A percentile compares a stretch with the other conserved stretches of the same genome.
Evolutionary conservation across 2,888 invertebrate genomes (phyloP).

Genomic region (Himalopsyche anomala): DNA sequence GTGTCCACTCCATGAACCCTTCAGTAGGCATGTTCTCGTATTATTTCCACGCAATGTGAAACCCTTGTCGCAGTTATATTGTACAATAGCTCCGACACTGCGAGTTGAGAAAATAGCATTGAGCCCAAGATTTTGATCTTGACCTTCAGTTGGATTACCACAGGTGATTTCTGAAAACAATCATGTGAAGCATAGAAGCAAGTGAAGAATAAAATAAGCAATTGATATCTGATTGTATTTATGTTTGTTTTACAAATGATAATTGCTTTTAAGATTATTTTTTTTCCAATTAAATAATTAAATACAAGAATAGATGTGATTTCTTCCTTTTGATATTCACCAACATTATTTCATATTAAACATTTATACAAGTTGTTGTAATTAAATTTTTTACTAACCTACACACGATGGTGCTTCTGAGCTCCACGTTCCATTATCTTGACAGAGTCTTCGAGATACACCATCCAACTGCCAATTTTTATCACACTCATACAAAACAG

Average conservation of each 20-base stretch:
- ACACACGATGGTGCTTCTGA: conserved; percentile 88
- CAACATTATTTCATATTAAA: background rate
- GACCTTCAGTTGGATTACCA: conserved; percentile 79
- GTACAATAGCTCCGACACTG: conserved; percentile 87
- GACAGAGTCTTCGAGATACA: conserved; percentile 87
- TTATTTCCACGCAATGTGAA: conserved; percentile 87
- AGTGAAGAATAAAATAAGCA: background rate
- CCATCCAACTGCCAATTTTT: conserved; percentile 89
- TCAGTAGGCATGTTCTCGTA: conserved; percentile 84
- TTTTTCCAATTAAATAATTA: too few relatives aligned
- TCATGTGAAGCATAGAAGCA: conserved; percentile 48
- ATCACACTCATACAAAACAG: conserved; percentile 89
- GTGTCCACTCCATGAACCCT: conserved; percentile 89
- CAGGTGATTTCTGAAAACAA: conserved; percentile 84
- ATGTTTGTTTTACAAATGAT: background rate
- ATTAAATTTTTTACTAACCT: conserved; percentile 74
- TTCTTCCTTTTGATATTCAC: too few relatives aligned
- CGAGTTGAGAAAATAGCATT: conserved; percentile 80
- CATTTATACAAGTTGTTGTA: background rate
- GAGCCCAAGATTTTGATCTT: conserved; percentile 76
- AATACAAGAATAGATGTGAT: too few relatives aligned
- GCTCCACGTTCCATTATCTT: conserved; percentile 94
- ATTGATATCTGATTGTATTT: background rate
- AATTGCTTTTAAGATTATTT: too few relatives aligned
- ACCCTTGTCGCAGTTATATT: conserved; percentile 90